A percentile compares a stretch with the other conserved stretches of the same genome.
Evolutionary conservation across 2,113 vertebrate species (phyloP).

Genomic region (Ammodytes marinus): DNA sequence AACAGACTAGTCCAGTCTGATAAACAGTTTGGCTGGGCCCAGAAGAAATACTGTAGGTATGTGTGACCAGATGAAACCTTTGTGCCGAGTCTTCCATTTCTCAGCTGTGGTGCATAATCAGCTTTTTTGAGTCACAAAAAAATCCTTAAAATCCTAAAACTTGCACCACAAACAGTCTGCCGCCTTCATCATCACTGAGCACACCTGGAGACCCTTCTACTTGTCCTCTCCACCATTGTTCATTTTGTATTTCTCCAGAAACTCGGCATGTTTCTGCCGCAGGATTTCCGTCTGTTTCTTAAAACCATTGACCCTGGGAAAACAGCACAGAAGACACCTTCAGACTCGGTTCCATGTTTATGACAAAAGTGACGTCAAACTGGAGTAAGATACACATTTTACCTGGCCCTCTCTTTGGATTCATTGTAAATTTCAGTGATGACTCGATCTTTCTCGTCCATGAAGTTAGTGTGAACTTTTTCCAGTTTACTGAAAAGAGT

Average conservation of each 20-base stretch:
- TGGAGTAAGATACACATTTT: not conserved
- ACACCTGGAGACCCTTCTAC: constrained; percentile 58
- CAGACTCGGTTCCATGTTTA: not conserved
- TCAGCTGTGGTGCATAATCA: not conserved
- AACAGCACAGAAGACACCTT: constrained; percentile 8
- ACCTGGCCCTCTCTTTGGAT: constrained; percentile 89
- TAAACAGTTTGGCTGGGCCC: not conserved
- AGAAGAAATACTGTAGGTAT: not conserved
- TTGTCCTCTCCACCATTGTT: constrained; percentile 64
- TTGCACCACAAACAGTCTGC: not conserved
- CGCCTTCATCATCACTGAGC: not conserved
- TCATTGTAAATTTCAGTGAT: constrained; percentile 90
- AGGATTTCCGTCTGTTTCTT: constrained; percentile 87
- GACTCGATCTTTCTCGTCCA: constrained; percentile 88
- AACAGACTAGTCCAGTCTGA: not conserved
- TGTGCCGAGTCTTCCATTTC: not conserved
- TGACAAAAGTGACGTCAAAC: not conserved
- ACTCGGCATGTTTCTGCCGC: constrained; percentile 83
- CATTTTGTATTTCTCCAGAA: constrained; percentile 78
- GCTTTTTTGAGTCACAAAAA: constrained; percentile 13
- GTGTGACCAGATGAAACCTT: not conserved
- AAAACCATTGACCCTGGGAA: constrained; percentile 83
- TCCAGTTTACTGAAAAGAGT: constrained; percentile 85
- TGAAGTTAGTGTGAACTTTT: constrained; percentile 86
- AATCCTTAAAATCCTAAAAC: constrained; percentile 33